These are phyloP conservation scores for Calyptomena viridis DNA, from an alignment of 2,113 vertebrate species.

Conservation along the genomic window DNA sequence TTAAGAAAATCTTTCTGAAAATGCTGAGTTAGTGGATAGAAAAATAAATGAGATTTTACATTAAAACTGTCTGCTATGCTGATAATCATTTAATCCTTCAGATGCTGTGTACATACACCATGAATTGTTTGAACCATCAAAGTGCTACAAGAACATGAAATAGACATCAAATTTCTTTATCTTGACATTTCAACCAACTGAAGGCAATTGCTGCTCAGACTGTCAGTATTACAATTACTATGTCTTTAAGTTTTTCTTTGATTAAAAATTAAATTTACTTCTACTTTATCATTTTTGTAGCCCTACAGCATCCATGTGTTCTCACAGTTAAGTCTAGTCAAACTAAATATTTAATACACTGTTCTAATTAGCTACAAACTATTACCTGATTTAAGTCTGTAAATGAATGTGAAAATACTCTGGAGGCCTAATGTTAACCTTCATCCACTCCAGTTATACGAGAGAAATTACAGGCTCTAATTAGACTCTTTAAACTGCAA, in stretches of 20 bases:
- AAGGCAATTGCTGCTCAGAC: background rate
- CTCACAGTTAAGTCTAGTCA: slow-evolving; percentile 70
- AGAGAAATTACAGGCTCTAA: slow-evolving; percentile 82
- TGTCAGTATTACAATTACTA: slow-evolving; percentile 40
- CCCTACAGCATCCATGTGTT: slow-evolving; percentile 53
- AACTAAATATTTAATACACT: slow-evolving; percentile 80
- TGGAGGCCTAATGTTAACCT: slow-evolving; percentile 78
- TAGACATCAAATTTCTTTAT: slow-evolving; percentile 44
- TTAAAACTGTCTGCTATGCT: background rate
- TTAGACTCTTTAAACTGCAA: slow-evolving; percentile 83
- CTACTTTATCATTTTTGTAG: slow-evolving; percentile 57
- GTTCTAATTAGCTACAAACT: slow-evolving; percentile 82
- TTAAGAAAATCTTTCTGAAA: background rate
- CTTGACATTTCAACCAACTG: slow-evolving; percentile 52
- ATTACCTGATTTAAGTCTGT: slow-evolving; percentile 82
- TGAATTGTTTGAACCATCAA: slow-evolving; percentile 44
- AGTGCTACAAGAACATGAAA: slow-evolving; percentile 42
- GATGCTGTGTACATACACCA: background rate
- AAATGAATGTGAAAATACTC: slow-evolving; percentile 80
- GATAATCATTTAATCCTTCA: slow-evolving; percentile 44
- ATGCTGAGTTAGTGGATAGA: background rate
- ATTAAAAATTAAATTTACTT: slow-evolving; percentile 75
- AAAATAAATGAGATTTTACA: slow-evolving; percentile 20
- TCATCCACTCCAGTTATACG: slow-evolving; percentile 73
- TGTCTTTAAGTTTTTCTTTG: slow-evolving; percentile 72